Base-by-base conservation (phyloP, 1,140 invertebrate species). In the Zaprionus gabonicus region DNA sequence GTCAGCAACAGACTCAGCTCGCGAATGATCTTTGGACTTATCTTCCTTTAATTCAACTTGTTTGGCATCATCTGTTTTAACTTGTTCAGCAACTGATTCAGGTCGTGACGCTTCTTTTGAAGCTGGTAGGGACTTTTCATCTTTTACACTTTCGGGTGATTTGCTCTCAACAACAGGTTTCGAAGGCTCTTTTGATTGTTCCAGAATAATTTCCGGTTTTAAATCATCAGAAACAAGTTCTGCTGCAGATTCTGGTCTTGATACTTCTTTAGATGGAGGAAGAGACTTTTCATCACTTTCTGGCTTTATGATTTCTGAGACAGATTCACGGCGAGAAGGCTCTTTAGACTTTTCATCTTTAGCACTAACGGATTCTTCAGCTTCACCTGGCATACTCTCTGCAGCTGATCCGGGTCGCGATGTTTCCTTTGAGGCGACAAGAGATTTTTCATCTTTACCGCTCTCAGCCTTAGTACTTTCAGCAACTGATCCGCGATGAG, bases 221-320 rank as follows among this genome's bases (percentile, higher is more conserved):
- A 6, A 38, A 17, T 76, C 68, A 34, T 76, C 70, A 57, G 69
- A 63, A 10, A 53, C 49, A 31, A 73, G 79, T 38, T 72, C 67
- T 12, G 49, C 64, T 17, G 34, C 74, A 6, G 78, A 81, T 28
- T n/a, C 70, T 15, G 78, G 78, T 23, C 72, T 49, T 9, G 78
- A 64, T 25, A 70, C 66, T 38, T 81, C 75, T 51, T 90, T 80
- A 0, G 80, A 82, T 7, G 31, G 46, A 5, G 53, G 31, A 13
- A 57, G 27, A 6, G 71, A 77, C 34, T 77, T 80, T 2, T 76
- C 77, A 20, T 58, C 0, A 34, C 58, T 65, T 5, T 73, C 64
- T 1, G 46, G 25, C n/a, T 76, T 80, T 2, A 7, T 5, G 5
- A 25, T 68, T 44, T 66, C 76, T 1, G 51, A 66, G 2, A 76